Conservation (phyloP, 2,888 invertebrate genomes). For the Caenorhabditis virilis region DNA sequence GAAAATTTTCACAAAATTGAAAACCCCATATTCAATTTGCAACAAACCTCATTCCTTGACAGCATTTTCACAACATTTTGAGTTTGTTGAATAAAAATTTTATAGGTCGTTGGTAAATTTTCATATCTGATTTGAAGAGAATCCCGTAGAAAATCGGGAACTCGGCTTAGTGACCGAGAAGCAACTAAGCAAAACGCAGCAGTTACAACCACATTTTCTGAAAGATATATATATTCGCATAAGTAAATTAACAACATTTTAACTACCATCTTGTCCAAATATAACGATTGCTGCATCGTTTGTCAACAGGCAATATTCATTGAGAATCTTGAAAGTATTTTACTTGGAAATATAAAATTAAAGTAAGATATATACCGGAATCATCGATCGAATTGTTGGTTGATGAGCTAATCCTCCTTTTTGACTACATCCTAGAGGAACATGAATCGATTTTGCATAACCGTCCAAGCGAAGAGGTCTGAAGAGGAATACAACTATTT, state of each 20-base stretch:
- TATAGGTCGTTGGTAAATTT: slow-evolving; percentile 25
- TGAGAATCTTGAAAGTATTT: slow-evolving; percentile 35
- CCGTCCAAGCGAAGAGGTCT: slow-evolving; percentile 35
- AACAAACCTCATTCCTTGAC: slow-evolving; percentile 2
- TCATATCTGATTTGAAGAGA: slow-evolving; percentile 23
- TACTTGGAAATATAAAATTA: slow-evolving; percentile 2
- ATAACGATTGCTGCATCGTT: slow-evolving; percentile 40
- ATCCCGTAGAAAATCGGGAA: slow-evolving; percentile 19
- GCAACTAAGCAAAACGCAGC: slow-evolving; percentile 11
- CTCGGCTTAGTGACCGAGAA: slow-evolving; percentile 9
- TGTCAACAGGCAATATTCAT: slow-evolving; percentile 36
- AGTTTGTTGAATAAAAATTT: slow-evolving; percentile 26
- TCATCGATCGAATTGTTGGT: slow-evolving; percentile 23
- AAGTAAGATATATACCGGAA: slow-evolving; percentile 10
- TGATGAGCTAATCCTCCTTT: slow-evolving; percentile 23
- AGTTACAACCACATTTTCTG: slow-evolving; percentile 7
- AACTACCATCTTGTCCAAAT: slow-evolving; percentile 33
- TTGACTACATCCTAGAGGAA: slow-evolving; percentile 20
- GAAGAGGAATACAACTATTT: slow-evolving; percentile 3
- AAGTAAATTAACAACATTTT: too few relatives aligned
- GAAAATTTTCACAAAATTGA: not conserved
- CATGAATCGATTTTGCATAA: slow-evolving; percentile 36
- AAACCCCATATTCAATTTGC: not conserved
- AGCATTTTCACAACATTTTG: slow-evolving; percentile 16
- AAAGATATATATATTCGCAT: not conserved